Evolutionary conservation across 2,888 invertebrate species (phyloP).

Genomic region (Cantharis flavilabris): DNA sequence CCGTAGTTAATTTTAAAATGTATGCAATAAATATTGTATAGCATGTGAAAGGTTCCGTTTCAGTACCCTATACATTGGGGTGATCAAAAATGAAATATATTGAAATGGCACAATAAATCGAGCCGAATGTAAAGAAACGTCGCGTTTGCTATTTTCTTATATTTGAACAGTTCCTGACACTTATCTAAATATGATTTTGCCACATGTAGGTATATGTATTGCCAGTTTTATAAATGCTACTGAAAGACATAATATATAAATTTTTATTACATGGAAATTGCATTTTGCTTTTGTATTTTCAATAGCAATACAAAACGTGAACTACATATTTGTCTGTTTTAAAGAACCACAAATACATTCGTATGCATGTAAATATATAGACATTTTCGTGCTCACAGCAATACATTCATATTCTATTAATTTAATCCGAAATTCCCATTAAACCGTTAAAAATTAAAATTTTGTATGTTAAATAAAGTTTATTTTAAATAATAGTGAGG

Average conservation of each 20-base stretch:
- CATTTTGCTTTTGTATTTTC: constrained; percentile 9
- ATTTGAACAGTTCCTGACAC: background rate
- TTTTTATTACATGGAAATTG: constrained; percentile 14
- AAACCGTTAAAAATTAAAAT: background rate
- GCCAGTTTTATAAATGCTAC: constrained; percentile 1
- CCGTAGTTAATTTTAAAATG: too few species aligned
- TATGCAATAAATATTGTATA: too few species aligned
- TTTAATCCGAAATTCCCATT: background rate
- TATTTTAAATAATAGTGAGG: background rate
- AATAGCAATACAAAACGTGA: constrained; percentile 19
- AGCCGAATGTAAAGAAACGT: background rate
- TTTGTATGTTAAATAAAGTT: too few species aligned
- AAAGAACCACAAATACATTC: background rate
- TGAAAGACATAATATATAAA: constrained; percentile 6
- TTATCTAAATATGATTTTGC: background rate
- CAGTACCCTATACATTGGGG: background rate
- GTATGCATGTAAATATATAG: background rate
- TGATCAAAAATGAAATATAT: background rate
- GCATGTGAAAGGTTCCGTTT: background rate
- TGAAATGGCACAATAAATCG: background rate
- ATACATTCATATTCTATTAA: background rate
- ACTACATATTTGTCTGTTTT: constrained; percentile 6
- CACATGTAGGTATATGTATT: background rate
- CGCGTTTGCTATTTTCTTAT: background rate
- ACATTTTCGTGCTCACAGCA: background rate